Base-by-base conservation (phyloP, 2,797 vertebrate species). In the Florisuga fusca region DNA sequence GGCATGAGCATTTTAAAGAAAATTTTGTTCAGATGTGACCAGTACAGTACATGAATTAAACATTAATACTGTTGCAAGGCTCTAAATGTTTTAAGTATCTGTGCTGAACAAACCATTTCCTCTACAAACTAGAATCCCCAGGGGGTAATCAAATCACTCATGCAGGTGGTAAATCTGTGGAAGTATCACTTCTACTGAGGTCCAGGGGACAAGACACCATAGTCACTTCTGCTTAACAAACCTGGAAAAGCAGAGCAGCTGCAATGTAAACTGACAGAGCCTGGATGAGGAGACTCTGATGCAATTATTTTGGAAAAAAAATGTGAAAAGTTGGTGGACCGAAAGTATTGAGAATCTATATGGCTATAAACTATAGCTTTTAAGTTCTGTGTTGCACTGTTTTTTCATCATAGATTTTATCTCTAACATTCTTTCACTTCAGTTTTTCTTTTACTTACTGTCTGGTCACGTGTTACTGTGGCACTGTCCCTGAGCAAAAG, bases 81-180 rank as follows among this genome's bases (percentile, higher is more conserved):
- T 75, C 19, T 51, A 55, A 27, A 38, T 29, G 7, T 58, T 81
- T 36, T 67, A 57, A 53, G 20, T 68, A 58, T 61, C 46, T 84
- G 20, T 82, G 46, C 50, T 58, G 62, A 68, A 58, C 15, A 51
- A 71, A 61, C 31, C 1, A 88, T 89, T 96, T 94, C 86, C 58
- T 89, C 9, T 48, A 55, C 62, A 72, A 94, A 58, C 21, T 78
- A 27, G 23, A 15, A 17, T 76, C 84, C 46, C 29, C 43, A 25
- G 62, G 59, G 71, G 2, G 46, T 87, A 93, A 90, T 89, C 21
- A 82, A 93, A 88, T 84, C 54, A 27, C 58, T 84, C 29, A 78
- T 81, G 62, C 84, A 86, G 83, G 51, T 87, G 74, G n/a, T 88
- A 93, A 87, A 79, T 88, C 84, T 93, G 36, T 67, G 66, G 66